These are phyloP conservation scores for Chloroclystis v-ata DNA, from an alignment of 2,888 invertebrate genomes.

Conservation along the genomic window DNA sequence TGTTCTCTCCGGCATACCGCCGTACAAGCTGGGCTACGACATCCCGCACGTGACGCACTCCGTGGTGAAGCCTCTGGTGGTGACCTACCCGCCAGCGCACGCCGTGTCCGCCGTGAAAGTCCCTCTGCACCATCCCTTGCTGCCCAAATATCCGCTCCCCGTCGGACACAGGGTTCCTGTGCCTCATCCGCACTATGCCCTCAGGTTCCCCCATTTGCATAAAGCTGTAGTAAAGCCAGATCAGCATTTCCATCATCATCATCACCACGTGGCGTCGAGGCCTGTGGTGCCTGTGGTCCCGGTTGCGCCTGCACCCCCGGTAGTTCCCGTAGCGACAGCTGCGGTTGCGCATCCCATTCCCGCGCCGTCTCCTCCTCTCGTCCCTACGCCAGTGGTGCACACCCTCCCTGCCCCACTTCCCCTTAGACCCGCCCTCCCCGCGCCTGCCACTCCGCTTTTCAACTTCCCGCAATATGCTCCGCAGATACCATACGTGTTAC, in stretches of 20 bases:
- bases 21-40: constrained; percentile 71
- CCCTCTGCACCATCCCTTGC: constrained; percentile 53
- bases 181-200: constrained; percentile 59
- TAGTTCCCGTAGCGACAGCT: no score
- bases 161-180: constrained; percentile 58
- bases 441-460: constrained; percentile 29
- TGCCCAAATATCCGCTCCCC: constrained; percentile 50
- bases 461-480: constrained; percentile 33
- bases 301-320: constrained; percentile 36
- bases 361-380: constrained; percentile 42
- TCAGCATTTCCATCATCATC: constrained; percentile 67
- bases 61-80: constrained; percentile 66
- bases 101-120: constrained; percentile 67
- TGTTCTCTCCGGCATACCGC: constrained; percentile 58
- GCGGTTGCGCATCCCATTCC: constrained; percentile 51
- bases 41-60: constrained; percentile 70
- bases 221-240: constrained; percentile 52
- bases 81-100: constrained; percentile 68
- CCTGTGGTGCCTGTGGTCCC: constrained; percentile 55
- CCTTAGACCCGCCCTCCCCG: constrained; percentile 42
- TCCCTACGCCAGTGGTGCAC: constrained; percentile 28
- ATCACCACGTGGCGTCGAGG: constrained; percentile 60
- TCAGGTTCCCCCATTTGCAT: constrained; percentile 53
- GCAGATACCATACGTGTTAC: constrained; percentile 57
- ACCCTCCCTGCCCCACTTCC: constrained; percentile 44